These are phyloP conservation scores for Drosophila pegasa DNA, from an alignment of 2,888 invertebrate genomes.

Conservation along the genomic window DNA sequence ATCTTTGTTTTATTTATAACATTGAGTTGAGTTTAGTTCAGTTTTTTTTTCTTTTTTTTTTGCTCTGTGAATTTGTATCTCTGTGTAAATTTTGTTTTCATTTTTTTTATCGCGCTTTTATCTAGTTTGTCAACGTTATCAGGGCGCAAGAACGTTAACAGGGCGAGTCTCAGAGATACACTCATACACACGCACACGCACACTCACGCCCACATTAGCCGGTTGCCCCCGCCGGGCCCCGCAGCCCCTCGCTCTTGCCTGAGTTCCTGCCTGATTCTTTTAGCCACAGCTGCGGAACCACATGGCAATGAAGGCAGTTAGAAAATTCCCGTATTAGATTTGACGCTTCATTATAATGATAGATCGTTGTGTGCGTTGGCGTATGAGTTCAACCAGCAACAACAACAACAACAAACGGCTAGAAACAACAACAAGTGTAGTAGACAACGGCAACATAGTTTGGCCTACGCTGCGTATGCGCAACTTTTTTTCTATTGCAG, in stretches of 20 bases:
- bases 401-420: slow-evolving; percentile 9
- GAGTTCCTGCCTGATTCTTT: slow-evolving; percentile 11
- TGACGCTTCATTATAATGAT: slow-evolving; percentile 78
- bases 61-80: slow-evolving; percentile 13
- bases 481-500: slow-evolving; percentile 64
- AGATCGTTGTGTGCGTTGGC: slow-evolving; percentile 68
- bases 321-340: slow-evolving; percentile 70
- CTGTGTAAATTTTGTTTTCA: slow-evolving; percentile 60
- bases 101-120: slow-evolving; percentile 77
- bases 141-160: slow-evolving; percentile 37
- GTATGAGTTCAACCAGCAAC: slow-evolving; percentile 35
- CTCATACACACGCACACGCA: slow-evolving; percentile 20
- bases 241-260: background rate
- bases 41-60: background rate
- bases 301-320: slow-evolving; percentile 63
- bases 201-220: slow-evolving; percentile 22
- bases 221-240: too few species aligned
- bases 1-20: slow-evolving; percentile 74
- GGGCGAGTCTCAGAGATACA: slow-evolving; percentile 38
- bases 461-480: slow-evolving; percentile 64
- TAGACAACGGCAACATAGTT: slow-evolving; percentile 31
- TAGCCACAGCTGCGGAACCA: slow-evolving; percentile 32
- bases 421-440: slow-evolving; percentile 9
- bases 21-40: slow-evolving; percentile 26
- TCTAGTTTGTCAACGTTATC: slow-evolving; percentile 78